phyloP scores from a whole-genome alignment of 1,140 invertebrate species.

The Cecropterus lyciades region DNA sequence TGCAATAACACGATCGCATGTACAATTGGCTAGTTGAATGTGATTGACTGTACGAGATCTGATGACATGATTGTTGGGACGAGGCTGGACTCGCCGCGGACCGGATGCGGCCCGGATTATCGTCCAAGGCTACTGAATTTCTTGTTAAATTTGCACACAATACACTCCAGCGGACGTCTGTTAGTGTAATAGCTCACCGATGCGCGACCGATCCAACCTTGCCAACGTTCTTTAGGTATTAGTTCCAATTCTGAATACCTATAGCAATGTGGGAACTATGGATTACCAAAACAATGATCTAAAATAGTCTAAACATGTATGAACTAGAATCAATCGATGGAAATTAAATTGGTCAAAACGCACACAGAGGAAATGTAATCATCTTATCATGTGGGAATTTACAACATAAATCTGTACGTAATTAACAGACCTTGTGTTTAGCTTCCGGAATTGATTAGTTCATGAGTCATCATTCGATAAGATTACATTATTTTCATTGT shows the following conservation, averaged over 20 bases:
- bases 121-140: slow-evolving; percentile 5
- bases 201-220: neutral
- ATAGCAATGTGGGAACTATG: no score
- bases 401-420: no score
- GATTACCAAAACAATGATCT: no score
- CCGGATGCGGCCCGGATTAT: slow-evolving; percentile 5
- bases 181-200: neutral
- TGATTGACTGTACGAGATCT: slow-evolving; percentile 30
- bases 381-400: no score
- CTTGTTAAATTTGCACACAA: slow-evolving; percentile 1
- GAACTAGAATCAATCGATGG: no score
- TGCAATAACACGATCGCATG: slow-evolving; percentile 24
- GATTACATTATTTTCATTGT: no score
- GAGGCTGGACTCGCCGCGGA: neutral
- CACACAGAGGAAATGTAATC: no score
- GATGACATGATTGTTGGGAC: slow-evolving; percentile 14
- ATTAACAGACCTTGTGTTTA: no score
- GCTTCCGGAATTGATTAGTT: no score
- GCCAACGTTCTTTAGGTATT: neutral
- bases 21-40: slow-evolving; percentile 26
- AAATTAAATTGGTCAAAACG: no score
- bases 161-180: neutral
- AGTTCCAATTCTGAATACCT: neutral
- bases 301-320: no score
- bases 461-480: no score